phyloP scores from a whole-genome alignment of 2,113 vertebrate species.

The Mesitornis unicolor region DNA sequence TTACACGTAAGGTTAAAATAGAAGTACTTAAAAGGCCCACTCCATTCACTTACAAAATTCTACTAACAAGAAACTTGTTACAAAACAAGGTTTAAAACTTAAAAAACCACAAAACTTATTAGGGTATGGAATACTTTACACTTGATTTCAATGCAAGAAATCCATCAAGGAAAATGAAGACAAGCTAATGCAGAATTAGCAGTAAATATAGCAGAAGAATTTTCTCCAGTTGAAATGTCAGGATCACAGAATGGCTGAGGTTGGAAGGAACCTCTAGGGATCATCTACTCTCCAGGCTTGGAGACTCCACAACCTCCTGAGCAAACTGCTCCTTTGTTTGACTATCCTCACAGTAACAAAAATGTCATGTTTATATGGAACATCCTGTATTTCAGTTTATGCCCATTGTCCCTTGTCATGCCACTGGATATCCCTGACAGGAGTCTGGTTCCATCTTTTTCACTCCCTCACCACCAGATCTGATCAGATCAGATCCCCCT shows the following conservation, averaged over 20 bases:
- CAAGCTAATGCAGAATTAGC: neutral
- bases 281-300: fast-evolving
- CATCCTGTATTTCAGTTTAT: neutral
- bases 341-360: neutral
- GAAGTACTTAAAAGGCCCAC: constrained; percentile 14
- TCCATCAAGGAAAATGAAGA: neutral
- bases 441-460: neutral
- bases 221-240: neutral
- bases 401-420: neutral
- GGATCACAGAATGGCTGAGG: neutral
- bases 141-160: neutral
- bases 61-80: neutral
- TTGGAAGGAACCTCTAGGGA: neutral
- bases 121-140: neutral
- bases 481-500: neutral
- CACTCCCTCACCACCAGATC: neutral
- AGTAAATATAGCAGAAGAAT: neutral
- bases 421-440: neutral
- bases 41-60: neutral
- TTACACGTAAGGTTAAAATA: constrained; percentile 48
- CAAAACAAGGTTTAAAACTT: neutral
- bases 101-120: neutral
- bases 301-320: neutral
- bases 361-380: neutral
- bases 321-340: neutral